phyloP scores from a whole-genome alignment of 1,140 invertebrate species.

The Diachasmimorpha longicaudata region DNA sequence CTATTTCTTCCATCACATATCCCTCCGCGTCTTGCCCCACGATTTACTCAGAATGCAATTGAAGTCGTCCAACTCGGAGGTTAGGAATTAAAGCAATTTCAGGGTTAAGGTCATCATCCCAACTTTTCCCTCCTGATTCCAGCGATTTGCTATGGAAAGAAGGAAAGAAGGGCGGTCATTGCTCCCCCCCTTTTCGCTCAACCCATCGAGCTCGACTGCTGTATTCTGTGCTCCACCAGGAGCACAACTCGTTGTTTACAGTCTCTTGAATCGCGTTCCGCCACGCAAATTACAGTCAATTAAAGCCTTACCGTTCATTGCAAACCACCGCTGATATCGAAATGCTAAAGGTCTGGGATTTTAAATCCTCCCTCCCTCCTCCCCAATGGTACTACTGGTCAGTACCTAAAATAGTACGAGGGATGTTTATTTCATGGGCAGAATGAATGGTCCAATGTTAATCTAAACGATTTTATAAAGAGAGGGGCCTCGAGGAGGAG shows the following conservation, averaged over 20 bases:
- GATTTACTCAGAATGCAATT: neutral
- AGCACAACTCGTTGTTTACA: constrained; percentile 43
- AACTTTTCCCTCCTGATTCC: constrained; percentile 30
- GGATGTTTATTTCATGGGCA: too few relatives aligned
- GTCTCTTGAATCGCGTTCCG: constrained; percentile 41
- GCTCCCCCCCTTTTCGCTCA: neutral
- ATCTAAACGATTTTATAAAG: too few relatives aligned
- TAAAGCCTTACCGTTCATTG: constrained; percentile 39
- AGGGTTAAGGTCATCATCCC: constrained; percentile 45
- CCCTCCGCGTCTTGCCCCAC: too few relatives aligned
- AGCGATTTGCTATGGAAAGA: neutral
- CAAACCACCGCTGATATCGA: constrained; percentile 36
- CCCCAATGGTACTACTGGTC: too few relatives aligned
- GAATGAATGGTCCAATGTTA: too few relatives aligned
- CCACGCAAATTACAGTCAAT: constrained; percentile 53
- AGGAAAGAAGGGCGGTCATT: neutral
- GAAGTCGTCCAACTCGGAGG: neutral
- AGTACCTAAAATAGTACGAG: too few relatives aligned
- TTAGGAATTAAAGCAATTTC: constrained; percentile 36
- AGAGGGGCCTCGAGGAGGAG: too few relatives aligned
- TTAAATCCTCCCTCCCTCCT: too few relatives aligned
- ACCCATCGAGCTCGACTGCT: neutral
- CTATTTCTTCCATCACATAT: too few relatives aligned
- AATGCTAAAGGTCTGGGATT: neutral
- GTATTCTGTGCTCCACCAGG: neutral